phyloP scores from a whole-genome alignment of 2,888 invertebrate species.

The Nomada ferruginata region DNA sequence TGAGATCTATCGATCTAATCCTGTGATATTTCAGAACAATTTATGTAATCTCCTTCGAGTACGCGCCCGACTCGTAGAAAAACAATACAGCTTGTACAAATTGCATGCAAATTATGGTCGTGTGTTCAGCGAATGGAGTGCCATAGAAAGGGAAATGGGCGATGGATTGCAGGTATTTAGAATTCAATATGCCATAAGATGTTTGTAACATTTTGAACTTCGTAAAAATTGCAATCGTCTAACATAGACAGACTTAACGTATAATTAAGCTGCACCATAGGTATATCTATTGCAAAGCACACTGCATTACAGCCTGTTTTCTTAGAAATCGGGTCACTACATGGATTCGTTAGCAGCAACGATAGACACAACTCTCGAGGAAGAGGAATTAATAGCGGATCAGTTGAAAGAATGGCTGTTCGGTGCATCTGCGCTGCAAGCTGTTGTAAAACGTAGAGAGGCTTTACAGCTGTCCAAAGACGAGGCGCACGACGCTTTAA shows the following conservation, averaged over 20 bases:
- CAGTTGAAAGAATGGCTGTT: conserved; percentile 93
- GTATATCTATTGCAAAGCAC: conserved; percentile 61
- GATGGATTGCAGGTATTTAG: conserved; percentile 88
- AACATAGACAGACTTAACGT: background rate
- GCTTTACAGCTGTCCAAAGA: conserved; percentile 90
- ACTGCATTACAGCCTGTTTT: conserved; percentile 72
- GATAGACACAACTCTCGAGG: conserved; percentile 91
- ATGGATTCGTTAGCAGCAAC: conserved; percentile 90
- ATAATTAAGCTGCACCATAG: conserved; percentile 28
- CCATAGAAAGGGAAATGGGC: conserved; percentile 92
- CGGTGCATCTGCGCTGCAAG: conserved; percentile 90
- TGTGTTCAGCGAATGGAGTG: conserved; percentile 94
- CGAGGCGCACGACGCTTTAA: conserved; percentile 88
- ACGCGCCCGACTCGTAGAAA: conserved; percentile 89
- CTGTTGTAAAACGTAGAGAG: conserved; percentile 90
- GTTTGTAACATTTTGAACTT: background rate
- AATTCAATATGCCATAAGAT: background rate
- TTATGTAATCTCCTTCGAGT: conserved; percentile 83
- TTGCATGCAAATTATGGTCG: conserved; percentile 93
- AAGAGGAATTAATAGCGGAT: conserved; percentile 93
- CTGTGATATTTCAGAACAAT: conserved; percentile 78
- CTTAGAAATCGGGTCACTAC: conserved; percentile 86
- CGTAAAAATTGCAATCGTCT: background rate
- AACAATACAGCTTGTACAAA: conserved; percentile 91
- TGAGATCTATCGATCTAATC: background rate